Conservation (phyloP, 2,888 invertebrate species). For the Sinodicranocentrus sp. region DNA sequence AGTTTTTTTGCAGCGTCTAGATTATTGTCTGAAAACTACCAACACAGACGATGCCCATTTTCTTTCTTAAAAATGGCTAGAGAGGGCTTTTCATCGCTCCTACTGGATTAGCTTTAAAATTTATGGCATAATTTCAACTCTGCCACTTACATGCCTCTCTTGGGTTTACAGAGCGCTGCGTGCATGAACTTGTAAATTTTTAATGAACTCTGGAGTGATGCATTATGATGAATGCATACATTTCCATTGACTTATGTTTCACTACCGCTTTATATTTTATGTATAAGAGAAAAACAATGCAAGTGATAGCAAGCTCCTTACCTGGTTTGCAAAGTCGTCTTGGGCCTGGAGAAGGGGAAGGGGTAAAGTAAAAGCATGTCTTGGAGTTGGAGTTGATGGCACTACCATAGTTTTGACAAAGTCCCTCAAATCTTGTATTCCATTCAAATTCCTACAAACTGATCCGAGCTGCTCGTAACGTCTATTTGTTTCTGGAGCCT, state of each 20-base stretch:
- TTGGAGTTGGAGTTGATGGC: constrained; percentile 79
- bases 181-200: constrained; percentile 33
- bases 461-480: constrained; percentile 90
- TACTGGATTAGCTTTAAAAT: constrained; percentile 38
- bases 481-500: constrained; percentile 90
- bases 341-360: constrained; percentile 66
- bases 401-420: constrained; percentile 86
- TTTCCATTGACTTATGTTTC: not conserved
- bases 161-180: not conserved
- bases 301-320: not conserved
- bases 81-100: constrained; percentile 45
- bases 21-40: too few relatives aligned
- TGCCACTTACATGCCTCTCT: not conserved
- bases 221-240: constrained; percentile 38
- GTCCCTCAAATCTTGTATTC: constrained; percentile 86
- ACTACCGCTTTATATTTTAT: too few relatives aligned
- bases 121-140: constrained; percentile 55
- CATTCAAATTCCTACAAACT: constrained; percentile 87
- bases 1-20: too few relatives aligned
- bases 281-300: not conserved
- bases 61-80: constrained; percentile 33
- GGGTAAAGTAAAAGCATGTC: constrained; percentile 73
- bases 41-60: constrained; percentile 30
- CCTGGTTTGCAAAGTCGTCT: constrained; percentile 63
- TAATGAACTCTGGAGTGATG: constrained; percentile 48